Evolutionary conservation across 2,113 vertebrate species (phyloP).

Genomic region (Lichenostomus cassidix): DNA sequence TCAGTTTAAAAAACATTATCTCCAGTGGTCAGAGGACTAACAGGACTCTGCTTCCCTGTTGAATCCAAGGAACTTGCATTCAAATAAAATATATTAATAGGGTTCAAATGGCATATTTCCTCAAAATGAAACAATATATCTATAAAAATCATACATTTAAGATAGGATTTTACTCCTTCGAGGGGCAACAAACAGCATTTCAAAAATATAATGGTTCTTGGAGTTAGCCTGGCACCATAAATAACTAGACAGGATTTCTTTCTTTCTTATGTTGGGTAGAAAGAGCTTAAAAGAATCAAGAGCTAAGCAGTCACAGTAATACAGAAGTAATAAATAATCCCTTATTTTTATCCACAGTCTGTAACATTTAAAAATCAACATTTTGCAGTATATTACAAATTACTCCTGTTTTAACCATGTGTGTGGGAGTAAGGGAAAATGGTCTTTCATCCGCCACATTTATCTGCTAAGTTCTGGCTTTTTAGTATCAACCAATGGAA

Average conservation of each 20-base stretch:
- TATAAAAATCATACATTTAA: neutral
- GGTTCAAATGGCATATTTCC: neutral
- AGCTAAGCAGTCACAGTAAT: neutral
- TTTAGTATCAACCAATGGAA: neutral
- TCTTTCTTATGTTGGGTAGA: neutral
- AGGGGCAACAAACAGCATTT: neutral
- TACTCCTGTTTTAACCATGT: neutral
- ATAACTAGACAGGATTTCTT: neutral
- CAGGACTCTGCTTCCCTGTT: neutral
- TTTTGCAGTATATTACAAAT: neutral
- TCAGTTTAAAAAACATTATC: neutral
- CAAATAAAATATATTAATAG: neutral
- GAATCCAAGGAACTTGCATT: neutral
- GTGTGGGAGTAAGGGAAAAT: neutral
- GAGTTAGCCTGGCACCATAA: neutral
- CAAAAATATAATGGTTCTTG: neutral
- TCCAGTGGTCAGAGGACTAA: neutral
- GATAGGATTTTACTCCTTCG: neutral
- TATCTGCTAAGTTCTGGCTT: neutral
- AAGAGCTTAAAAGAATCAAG: neutral
- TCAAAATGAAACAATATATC: neutral
- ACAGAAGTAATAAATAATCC: neutral
- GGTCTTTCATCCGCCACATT: neutral
- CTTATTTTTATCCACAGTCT: neutral
- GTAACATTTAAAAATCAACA: constrained; percentile 10